Evolutionary conservation across 2,113 vertebrate species (phyloP), one percentile per base, ranked within the genome.

Genomic region (Zapus hudsonius): DNA sequence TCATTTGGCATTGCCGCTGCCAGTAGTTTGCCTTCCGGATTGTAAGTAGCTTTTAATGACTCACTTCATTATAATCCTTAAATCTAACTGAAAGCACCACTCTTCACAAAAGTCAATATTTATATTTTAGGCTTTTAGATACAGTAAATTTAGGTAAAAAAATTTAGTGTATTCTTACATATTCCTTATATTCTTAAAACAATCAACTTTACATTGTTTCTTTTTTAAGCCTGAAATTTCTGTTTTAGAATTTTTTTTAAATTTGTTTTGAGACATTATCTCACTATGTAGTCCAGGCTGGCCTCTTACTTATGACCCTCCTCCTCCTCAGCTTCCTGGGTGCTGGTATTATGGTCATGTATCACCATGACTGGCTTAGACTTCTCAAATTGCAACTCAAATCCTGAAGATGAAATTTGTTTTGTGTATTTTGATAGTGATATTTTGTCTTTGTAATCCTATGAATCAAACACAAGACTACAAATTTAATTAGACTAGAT

Each of bases 11-110:
- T 98, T 89, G 95, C 97, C 57, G 96, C 97, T 72, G 95, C 96
- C 92, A 97, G 74, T 95, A 97, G 94, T 84, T 97, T 98, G 96
- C 98, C 98, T 96, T 98, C 98, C 97, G 98, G 98, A 96, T 98
- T 98, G 98, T 98, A 98, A 98, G 98, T 98, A 98, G 55, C 69
- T 96, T 59, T 82, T 93, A 94, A 94, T 73, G 19, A 63, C 29
- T 87, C 79, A 16, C n/a, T 86, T 90, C 42, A 55, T 89, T 86
- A 78, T 20, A 9, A 89, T 85, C 52, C 89, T 96, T 91, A 87
- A 29, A 75, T 90, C 0, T 33, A 1, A 89, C 87, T 75, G 47
- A 87, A 94, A 59, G 80, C 25, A 11, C 81, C 91, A 22, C 80
- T 95, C 76, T 95, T 36, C 70, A 11, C 36, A 61, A 63, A 89